phyloP scores from a whole-genome alignment of 2,797 vertebrate species.

The Molossus alvarezi region DNA sequence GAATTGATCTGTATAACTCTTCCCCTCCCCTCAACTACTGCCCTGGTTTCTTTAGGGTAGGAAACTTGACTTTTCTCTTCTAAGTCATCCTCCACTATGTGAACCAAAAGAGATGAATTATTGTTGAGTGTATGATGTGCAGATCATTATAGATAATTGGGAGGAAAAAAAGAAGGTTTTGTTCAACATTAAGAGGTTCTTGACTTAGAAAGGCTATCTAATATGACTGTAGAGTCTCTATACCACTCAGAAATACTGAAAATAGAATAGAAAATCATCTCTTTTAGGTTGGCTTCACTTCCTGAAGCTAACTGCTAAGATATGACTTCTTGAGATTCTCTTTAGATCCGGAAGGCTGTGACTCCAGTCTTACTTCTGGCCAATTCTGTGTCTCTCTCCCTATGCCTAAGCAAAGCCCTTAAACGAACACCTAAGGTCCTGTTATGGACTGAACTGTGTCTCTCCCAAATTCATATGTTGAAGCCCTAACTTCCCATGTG shows the following conservation, averaged over 20 bases:
- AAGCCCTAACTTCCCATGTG: constrained; percentile 12
- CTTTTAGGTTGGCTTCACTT: not conserved
- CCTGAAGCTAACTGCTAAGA: not conserved
- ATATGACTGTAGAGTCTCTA: not conserved
- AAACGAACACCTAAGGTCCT: not conserved
- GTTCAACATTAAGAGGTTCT: not conserved
- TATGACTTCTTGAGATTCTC: not conserved
- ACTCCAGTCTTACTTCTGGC: not conserved
- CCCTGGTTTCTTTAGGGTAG: not conserved
- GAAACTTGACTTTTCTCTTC: not conserved
- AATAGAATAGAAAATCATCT: not conserved
- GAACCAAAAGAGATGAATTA: not conserved
- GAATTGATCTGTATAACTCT: not conserved
- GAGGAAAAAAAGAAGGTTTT: constrained; percentile 27
- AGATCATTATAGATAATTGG: not conserved
- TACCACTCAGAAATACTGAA: not conserved
- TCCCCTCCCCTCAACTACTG: not conserved
- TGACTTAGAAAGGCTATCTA: not conserved
- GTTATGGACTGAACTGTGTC: not conserved
- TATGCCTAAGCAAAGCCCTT: constrained; percentile 24
- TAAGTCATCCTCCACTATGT: not conserved
- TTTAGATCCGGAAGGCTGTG: not conserved
- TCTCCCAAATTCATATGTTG: not conserved
- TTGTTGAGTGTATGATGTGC: not conserved
- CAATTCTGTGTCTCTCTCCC: not conserved